phyloP scores from a whole-genome alignment of 2,113 vertebrate species.

The Myiozetetes cayanensis region DNA sequence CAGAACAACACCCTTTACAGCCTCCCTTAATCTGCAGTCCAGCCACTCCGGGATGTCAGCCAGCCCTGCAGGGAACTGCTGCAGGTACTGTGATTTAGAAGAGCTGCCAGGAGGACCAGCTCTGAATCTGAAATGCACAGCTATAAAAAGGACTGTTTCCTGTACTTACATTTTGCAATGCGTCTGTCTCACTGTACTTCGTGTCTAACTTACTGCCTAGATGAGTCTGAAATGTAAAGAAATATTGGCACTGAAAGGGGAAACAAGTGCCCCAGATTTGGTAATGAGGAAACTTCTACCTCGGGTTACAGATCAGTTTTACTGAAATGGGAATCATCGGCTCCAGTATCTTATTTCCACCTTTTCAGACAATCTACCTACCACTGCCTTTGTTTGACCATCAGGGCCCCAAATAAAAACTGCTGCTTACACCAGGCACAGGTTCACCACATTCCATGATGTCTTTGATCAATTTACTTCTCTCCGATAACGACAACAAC shows the following conservation, averaged over 20 bases:
- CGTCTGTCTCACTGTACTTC: not conserved
- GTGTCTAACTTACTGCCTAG: not conserved
- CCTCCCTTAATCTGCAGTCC: not conserved
- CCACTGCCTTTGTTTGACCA: not conserved
- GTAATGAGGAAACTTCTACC: not conserved
- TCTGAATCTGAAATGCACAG: slow-evolving; percentile 17
- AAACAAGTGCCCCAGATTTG: not conserved
- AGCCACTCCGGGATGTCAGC: slow-evolving; percentile 12
- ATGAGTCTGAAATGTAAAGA: not conserved
- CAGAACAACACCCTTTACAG: not conserved
- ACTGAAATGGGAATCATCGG: not conserved
- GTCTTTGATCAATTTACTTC: slow-evolving; percentile 83
- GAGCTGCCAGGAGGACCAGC: slow-evolving; percentile 7
- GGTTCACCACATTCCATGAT: slow-evolving; percentile 80
- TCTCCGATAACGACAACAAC: slow-evolving; percentile 77
- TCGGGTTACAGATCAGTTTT: not conserved
- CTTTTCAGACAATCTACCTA: not conserved
- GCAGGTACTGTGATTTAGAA: slow-evolving; percentile 33
- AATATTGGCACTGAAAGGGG: not conserved
- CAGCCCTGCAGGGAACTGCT: slow-evolving; percentile 10
- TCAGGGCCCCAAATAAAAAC: not conserved
- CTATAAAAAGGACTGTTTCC: slow-evolving; percentile 17
- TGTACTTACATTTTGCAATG: not conserved
- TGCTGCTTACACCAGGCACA: slow-evolving; percentile 80
- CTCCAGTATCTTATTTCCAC: not conserved